phyloP scores from a whole-genome alignment of 1,140 invertebrate genomes.

The Drosophila saltans region DNA sequence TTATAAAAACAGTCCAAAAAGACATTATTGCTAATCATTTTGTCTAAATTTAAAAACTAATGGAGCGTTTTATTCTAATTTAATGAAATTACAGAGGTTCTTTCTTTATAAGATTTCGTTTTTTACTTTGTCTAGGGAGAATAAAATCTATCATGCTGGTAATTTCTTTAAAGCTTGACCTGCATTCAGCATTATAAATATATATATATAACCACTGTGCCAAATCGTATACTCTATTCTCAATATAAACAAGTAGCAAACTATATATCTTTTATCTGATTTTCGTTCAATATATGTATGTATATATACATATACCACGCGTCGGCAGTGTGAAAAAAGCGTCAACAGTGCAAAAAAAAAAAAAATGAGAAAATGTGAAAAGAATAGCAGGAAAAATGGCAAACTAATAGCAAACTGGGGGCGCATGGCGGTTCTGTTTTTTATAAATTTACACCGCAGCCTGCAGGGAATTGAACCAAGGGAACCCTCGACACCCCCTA shows the following conservation, averaged over 20 bases:
- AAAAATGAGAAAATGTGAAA: constrained; percentile 11
- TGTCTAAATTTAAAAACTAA: too few relatives aligned
- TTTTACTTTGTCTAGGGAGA: too few relatives aligned
- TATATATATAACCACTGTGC: constrained; percentile 49
- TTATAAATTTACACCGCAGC: constrained; percentile 64
- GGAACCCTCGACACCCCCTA: background rate
- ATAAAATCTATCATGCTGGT: too few relatives aligned
- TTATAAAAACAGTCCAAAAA: too few relatives aligned
- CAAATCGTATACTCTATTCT: constrained; percentile 30
- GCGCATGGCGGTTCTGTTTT: constrained; percentile 53
- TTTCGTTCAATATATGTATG: constrained; percentile 34
- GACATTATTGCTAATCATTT: too few relatives aligned
- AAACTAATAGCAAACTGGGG: constrained; percentile 27
- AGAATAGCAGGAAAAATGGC: constrained; percentile 21
- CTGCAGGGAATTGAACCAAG: constrained; percentile 5
- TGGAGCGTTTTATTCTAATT: too few relatives aligned
- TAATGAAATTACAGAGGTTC: too few relatives aligned
- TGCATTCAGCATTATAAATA: too few relatives aligned
- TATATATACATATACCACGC: constrained; percentile 57
- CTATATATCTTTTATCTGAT: constrained; percentile 74
- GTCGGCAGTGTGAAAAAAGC: constrained; percentile 65
- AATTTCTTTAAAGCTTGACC: too few relatives aligned
- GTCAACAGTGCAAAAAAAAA: constrained; percentile 64
- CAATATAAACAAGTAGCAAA: constrained; percentile 65
- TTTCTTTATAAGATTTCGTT: too few relatives aligned